Percentiles rank a stretch among this genome's conserved stretches.
These are phyloP conservation scores for Chaetorhynchus papuensis DNA, from an alignment of 2,113 vertebrate genomes.

Conservation along the genomic window DNA sequence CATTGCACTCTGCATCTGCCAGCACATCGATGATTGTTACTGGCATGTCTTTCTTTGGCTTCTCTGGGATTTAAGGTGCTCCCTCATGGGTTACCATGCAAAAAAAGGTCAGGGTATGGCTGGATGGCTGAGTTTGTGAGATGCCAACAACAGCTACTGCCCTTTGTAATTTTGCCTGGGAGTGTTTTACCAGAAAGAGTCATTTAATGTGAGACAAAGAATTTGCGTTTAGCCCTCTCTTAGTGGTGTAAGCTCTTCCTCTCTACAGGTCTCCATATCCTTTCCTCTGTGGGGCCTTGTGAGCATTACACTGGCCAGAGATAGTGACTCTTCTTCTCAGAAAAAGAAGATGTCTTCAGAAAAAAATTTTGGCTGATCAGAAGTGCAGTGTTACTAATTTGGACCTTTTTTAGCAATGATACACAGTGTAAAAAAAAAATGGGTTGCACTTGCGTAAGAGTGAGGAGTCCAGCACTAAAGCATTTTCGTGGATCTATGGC, in stretches of 20 bases:
- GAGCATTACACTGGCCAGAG: not conserved
- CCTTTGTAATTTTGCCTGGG: not conserved
- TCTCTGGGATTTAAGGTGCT: not conserved
- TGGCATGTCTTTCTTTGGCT: not conserved
- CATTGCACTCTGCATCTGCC: not conserved
- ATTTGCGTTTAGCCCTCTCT: not conserved
- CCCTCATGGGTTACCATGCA: not conserved
- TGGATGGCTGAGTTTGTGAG: not conserved
- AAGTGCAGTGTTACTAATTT: not conserved
- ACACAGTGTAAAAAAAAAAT: not conserved
- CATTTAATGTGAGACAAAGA: not conserved
- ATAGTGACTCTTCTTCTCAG: not conserved
- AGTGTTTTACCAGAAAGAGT: not conserved
- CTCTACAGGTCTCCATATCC: not conserved
- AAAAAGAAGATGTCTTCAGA: not conserved
- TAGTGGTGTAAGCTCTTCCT: not conserved
- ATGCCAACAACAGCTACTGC: not conserved
- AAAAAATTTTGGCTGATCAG: not conserved
- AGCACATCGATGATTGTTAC: not conserved
- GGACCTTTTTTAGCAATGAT: not conserved
- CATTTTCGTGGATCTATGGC: accelerated
- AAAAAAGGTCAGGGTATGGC: not conserved
- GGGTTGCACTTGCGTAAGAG: not conserved
- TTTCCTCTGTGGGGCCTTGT: accelerated
- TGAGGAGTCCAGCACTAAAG: not conserved